A percentile compares a stretch with the other conserved stretches of the same genome.
These are phyloP conservation scores for Zeus faber DNA, from an alignment of 2,113 vertebrate species.

Conservation along the genomic window DNA sequence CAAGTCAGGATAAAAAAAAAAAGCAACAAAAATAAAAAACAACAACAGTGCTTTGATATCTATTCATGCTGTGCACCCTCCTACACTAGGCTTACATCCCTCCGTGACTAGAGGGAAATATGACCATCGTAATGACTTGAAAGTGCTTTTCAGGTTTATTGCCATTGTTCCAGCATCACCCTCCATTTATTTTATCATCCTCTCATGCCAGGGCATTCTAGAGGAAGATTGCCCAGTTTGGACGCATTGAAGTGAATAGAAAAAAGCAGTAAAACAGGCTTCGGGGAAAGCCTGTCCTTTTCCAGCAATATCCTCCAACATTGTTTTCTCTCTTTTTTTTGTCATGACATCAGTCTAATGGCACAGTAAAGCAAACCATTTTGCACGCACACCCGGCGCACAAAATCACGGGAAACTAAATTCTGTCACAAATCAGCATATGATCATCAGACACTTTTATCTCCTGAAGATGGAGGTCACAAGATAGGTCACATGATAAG, in stretches of 20 bases:
- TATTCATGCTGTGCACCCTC: not conserved
- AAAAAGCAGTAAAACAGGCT: conserved; percentile 34
- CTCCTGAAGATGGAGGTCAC: conserved; percentile 52
- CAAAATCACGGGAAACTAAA: conserved; percentile 37
- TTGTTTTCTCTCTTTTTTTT: conserved; percentile 11
- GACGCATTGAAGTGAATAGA: conserved; percentile 44
- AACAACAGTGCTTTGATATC: not conserved
- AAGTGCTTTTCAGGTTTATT: conserved; percentile 42
- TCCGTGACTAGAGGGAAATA: conserved; percentile 66
- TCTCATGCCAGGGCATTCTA: conserved; percentile 32
- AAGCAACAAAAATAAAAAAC: not conserved
- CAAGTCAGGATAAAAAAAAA: not conserved
- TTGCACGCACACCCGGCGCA: conserved; percentile 36
- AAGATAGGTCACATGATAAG: conserved; percentile 69
- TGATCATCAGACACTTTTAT: conserved; percentile 49
- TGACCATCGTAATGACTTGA: conserved; percentile 64
- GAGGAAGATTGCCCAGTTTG: conserved; percentile 39
- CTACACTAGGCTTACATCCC: conserved; percentile 17
- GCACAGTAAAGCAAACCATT: conserved; percentile 31
- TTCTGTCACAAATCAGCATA: conserved; percentile 8
- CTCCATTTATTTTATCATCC: conserved; percentile 33
- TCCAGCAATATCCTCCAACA: conserved; percentile 23
- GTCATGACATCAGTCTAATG: conserved; percentile 22
- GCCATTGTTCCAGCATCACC: conserved; percentile 22
- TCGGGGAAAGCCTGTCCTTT: conserved; percentile 43